Base-by-base conservation (phyloP, 1,140 invertebrate species). In the Drosophila novamexicana region DNA sequence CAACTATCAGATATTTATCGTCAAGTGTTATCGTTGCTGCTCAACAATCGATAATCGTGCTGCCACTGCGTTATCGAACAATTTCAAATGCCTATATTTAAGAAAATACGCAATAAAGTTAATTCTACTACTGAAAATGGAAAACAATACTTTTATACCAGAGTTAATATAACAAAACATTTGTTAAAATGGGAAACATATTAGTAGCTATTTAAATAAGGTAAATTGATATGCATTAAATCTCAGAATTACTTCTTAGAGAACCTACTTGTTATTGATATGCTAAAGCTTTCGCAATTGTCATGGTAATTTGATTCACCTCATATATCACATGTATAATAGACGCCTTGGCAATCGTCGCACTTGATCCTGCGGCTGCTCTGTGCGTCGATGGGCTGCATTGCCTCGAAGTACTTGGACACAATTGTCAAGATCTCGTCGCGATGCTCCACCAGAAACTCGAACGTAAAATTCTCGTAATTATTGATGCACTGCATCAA, bases 401-500 rank as follows among this genome's bases (percentile, higher is more conserved):
- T 36, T 1, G 49, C 29, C 22, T 68, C 12, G 16, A 88, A 88
- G 32, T 88, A 83, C 6, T 80, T 78, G 7, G 77, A 52, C 0
- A 91, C 69, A 8, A 54, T 58, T 6, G 44, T 6, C 0, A 89
- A 18, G n/a, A 91, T 88, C n/a, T 89, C 81, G 14, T 75, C 47
- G 7, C 49, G 56, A 4, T 73, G 72, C 6, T 44, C 73, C 5
- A 64, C 58, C 14, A 91, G 44, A 40, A 80, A 90, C 3, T 90
- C 90, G 4, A 61, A 69, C 0, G 59, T 67, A 22, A 90, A 78
- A 54, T 77, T 56, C 7, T 81, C 75, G 50, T 90, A 91, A 4
- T 83, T 89, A n/a, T 58, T 73, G 7, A 91, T 57, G 12, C 75
- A 80, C 57, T 82, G 72, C 72, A 85, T 82, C 45, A 91, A 32